Percentiles rank a stretch among this genome's conserved stretches.
These are phyloP conservation scores for Drosophila falleni DNA, from an alignment of 2,888 invertebrate species.

Conservation along the genomic window DNA sequence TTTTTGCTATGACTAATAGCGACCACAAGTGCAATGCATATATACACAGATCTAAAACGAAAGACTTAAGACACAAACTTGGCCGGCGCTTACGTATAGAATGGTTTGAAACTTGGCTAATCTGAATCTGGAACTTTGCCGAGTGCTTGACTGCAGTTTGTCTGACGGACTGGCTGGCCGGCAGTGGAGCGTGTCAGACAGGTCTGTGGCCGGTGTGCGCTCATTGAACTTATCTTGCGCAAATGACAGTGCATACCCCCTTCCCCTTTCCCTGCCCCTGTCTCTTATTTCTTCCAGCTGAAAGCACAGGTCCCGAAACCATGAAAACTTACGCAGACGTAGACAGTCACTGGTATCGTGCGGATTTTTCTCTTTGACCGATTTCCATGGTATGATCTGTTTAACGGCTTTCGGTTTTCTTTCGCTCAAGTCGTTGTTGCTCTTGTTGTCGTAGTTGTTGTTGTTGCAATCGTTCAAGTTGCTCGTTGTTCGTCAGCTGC, in stretches of 20 bases:
- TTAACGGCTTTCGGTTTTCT: conserved; percentile 80
- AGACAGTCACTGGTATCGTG: conserved; percentile 54
- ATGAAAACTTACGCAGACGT: conserved; percentile 42
- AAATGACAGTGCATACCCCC: conserved; percentile 49
- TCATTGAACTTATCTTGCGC: conserved; percentile 80
- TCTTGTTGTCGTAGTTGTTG: conserved; percentile 8
- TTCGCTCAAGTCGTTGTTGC: conserved; percentile 35
- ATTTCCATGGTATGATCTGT: conserved; percentile 80
- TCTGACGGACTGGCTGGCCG: conserved; percentile 26
- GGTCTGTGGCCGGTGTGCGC: conserved; percentile 61
- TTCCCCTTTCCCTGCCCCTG: neutral
- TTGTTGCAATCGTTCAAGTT: conserved; percentile 19
- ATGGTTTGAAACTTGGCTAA: conserved; percentile 47
- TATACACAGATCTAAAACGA: conserved; percentile 16
- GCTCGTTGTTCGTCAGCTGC: conserved; percentile 37
- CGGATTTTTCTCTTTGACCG: conserved; percentile 78
- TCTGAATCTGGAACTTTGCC: conserved; percentile 19
- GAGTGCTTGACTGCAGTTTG: conserved; percentile 22
- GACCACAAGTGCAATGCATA: neutral
- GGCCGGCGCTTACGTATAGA: neutral
- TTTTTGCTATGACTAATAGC: conserved; percentile 14
- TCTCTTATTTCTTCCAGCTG: neutral
- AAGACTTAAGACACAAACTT: conserved; percentile 70
- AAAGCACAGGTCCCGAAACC: neutral
- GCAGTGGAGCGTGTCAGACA: conserved; percentile 67